Evolutionary conservation across 2,888 invertebrate species (phyloP), one percentile per base, ranked within the genome.

Genomic region (Coremacera marginata): DNA sequence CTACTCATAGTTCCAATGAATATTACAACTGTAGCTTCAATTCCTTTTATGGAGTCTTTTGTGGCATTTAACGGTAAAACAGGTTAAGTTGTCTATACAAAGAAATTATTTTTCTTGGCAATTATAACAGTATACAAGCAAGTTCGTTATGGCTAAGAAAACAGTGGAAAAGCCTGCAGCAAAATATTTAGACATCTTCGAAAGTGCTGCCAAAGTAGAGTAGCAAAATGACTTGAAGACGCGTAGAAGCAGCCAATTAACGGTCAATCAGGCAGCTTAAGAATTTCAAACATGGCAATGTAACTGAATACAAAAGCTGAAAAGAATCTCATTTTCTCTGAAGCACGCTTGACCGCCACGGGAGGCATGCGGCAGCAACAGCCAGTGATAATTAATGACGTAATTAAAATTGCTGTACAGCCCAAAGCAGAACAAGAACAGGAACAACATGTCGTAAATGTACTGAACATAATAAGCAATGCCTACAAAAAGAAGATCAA

Each of bases 381-480:
- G 31, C 34, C n/a, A 34, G 22, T 25, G 51, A 16, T 34, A 62
- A 72, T 62, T 60, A 60, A 72, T 62, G 60, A 60, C 27, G 60
- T 60, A 72, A 72, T 72, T 72, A 72, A 72, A 72, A 62, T 7
- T 62, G 44, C 49, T 25, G 5, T 3, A 25, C 11, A 60, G 25
- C 57, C 0, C 57, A 27, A 22, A 60, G 7, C 11, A 60, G 57
- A 60, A 60, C 11, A 27, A 60, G 57, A 60, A 60, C 22, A 11
- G 57, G 19, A 60, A 27, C 22, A 60, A 19, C 22, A 60, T 22
- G 44, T 44, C 44, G 22, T 19, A 19, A 9, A 55, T 55, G 55
- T 5, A 55, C 55, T n/a, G 19, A 55, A 19, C 55, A 19, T 55
- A 11, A 3, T n/a, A 55, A 19, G 22, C 22, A 55, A 55, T 55